These are phyloP conservation scores for Tauraco erythrolophus DNA, from an alignment of 2,113 vertebrate genomes.

Conservation along the genomic window DNA sequence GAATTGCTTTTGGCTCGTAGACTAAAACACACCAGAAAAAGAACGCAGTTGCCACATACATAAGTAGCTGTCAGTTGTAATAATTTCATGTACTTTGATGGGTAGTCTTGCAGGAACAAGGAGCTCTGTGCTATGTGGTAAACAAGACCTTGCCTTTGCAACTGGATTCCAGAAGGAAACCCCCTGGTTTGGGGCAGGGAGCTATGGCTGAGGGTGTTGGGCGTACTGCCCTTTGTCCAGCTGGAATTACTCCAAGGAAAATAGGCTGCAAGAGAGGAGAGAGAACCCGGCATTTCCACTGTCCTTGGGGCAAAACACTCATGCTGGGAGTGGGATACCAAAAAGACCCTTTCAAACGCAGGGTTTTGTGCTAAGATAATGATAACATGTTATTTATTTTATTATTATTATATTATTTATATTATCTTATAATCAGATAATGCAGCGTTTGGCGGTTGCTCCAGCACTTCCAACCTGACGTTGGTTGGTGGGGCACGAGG, in stretches of 20 bases:
- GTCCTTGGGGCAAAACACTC: neutral
- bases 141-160: neutral
- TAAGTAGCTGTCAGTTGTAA: neutral
- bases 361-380: fast-evolving
- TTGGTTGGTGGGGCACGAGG: neutral
- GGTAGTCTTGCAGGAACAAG: neutral
- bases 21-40: neutral
- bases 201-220: neutral
- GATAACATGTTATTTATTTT: too few species aligned
- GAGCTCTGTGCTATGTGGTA: neutral
- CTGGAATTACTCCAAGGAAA: neutral
- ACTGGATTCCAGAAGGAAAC: neutral
- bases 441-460: fast-evolving
- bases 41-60: neutral
- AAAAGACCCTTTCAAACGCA: neutral
- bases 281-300: neutral
- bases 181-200: neutral
- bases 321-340: too few species aligned
- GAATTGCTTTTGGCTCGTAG: neutral
- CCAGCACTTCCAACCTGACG: fast-evolving
- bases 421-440: too few species aligned
- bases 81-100: neutral
- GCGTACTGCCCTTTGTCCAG: fast-evolving
- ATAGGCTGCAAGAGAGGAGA: neutral
- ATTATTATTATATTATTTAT: too few species aligned